Percentiles rank a stretch among this genome's conserved stretches.
Conservation (phyloP, 2,888 invertebrate genomes). For the Tenthredo mesomela region DNA sequence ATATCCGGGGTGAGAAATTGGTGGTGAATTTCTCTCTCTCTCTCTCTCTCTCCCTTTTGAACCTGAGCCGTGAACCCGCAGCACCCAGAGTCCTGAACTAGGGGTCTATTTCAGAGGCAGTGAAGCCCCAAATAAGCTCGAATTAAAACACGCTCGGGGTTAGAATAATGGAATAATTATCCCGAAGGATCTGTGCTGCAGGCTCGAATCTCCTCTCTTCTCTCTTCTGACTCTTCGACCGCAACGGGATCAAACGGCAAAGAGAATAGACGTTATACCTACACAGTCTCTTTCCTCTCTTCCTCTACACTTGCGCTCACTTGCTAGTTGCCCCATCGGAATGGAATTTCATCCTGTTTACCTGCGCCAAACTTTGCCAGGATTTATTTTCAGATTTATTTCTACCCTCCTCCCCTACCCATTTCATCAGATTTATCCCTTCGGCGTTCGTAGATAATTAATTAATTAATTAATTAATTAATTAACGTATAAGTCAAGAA, state of each 20-base stretch:
- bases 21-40: not conserved
- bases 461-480: not conserved
- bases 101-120: constrained; percentile 12
- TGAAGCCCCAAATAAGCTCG: constrained; percentile 22
- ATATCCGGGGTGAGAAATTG: constrained; percentile 12
- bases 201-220: not conserved
- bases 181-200: constrained; percentile 25
- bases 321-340: not conserved
- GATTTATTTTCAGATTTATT: not conserved
- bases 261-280: not conserved
- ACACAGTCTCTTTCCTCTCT: not conserved
- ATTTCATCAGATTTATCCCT: not conserved
- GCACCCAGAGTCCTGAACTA: not conserved
- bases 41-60: not conserved
- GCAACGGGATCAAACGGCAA: constrained; percentile 29
- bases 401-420: not conserved
- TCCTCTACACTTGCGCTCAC: not conserved
- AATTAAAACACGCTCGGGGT: constrained; percentile 22
- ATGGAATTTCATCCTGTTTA: constrained; percentile 21
- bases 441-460: not conserved
- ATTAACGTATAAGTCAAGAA: not conserved
- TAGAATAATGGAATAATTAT: constrained; percentile 47
- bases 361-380: not conserved
- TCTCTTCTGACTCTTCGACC: constrained; percentile 5
- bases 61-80: not conserved